Conservation (phyloP, 2,113 vertebrate genomes). For the Acrocephalus kingi region DNA sequence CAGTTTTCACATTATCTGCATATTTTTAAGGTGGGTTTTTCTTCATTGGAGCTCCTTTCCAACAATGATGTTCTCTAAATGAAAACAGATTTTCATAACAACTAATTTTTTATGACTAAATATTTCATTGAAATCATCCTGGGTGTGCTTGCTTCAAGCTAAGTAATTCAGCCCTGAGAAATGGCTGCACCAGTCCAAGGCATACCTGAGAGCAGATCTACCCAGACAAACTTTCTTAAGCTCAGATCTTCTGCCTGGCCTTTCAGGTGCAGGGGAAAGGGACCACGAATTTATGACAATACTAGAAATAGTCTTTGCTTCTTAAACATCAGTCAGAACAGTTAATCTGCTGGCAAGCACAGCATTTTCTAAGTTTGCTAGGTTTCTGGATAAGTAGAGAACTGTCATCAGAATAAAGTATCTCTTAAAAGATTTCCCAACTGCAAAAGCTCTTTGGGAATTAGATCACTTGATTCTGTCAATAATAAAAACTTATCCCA, state of each 20-base stretch:
- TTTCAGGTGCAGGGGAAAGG: background rate
- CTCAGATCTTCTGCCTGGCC: background rate
- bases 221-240: background rate
- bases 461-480: background rate
- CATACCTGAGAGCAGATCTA: rapidly evolving
- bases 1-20: background rate
- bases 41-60: rapidly evolving
- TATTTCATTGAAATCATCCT: background rate
- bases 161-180: background rate
- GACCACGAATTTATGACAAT: background rate
- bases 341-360: background rate
- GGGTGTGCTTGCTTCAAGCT: background rate
- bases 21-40: background rate
- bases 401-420: background rate
- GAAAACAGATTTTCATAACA: background rate
- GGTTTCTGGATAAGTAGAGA: rapidly evolving
- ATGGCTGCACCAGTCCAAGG: background rate
- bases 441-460: background rate
- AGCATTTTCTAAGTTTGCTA: background rate
- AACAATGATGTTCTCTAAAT: background rate
- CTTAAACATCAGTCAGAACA: background rate
- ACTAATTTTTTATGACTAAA: background rate
- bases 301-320: background rate
- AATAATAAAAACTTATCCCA: background rate
- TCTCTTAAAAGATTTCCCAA: background rate